These are phyloP conservation scores for Tipula lateralis DNA, from an alignment of 2,888 invertebrate species.

Conservation along the genomic window DNA sequence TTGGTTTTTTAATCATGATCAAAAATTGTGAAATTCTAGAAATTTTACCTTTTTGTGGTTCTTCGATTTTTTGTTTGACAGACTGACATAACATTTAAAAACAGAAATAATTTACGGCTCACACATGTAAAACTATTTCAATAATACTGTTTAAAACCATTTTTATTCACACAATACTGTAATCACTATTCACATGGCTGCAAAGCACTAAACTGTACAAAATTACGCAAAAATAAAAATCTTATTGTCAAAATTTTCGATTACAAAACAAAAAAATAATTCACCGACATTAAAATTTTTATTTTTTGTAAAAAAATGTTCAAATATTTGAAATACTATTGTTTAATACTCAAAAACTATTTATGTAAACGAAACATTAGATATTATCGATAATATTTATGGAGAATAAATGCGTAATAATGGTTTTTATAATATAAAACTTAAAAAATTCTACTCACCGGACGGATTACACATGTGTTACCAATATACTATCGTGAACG, in stretches of 20 bases:
- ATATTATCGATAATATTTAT: neutral
- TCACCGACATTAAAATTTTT: neutral
- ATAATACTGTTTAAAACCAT: neutral
- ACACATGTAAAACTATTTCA: neutral
- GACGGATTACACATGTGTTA: slow-evolving; percentile 32
- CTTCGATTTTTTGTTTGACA: too few relatives aligned
- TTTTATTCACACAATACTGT: neutral
- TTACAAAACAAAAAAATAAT: neutral
- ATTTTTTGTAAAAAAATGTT: neutral
- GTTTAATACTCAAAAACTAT: neutral
- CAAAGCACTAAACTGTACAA: neutral
- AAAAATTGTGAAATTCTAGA: too few relatives aligned
- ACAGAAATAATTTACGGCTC: too few relatives aligned
- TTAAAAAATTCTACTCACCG: slow-evolving; percentile 31
- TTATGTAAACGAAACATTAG: neutral
- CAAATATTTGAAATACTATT: neutral
- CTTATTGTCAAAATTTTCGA: neutral
- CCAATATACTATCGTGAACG: slow-evolving; percentile 31
- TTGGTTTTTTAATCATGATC: too few relatives aligned
- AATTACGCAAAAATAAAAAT: neutral
- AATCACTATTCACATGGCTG: neutral
- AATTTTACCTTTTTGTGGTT: too few relatives aligned
- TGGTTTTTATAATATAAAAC: neutral
- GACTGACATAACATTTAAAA: too few relatives aligned
- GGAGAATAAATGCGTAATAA: neutral